Base-by-base conservation (phyloP, 2,888 invertebrate genomes). In the Dilophus febrilis region DNA sequence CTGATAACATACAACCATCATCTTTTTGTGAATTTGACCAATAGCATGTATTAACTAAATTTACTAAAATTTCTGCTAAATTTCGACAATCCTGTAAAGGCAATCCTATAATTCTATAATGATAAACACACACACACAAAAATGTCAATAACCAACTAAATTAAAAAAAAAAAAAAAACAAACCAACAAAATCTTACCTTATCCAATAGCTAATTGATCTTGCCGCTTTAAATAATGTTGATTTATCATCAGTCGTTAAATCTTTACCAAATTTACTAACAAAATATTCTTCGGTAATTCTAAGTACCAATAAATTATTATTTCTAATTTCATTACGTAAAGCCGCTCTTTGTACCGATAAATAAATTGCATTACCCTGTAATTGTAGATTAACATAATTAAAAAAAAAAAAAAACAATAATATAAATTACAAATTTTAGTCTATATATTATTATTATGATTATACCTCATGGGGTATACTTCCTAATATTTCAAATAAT, bases 381-480 rank as follows among this genome's bases (percentile, higher is more conserved):
- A n/a, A n/a, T n/a, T n/a, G n/a, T n/a, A n/a, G n/a, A n/a, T n/a
- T n/a, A n/a, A n/a, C n/a, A n/a, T n/a, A n/a, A 29, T 18, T 22
- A 31, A 22, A 40, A 36, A 6, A 28, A 33, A 34, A 28, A 33
- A 32, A 22, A 5, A 22, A 22, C 13, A 5, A 2, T 8, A 13
- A 3, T 22, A 13, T 5, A 19, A 19, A 6, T 8, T 8, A 11
- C 27, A 27, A 8, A 8, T 27, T 27, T 48, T 48, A 49, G 52
- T 33, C 48, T 59, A 27, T 12, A 14, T n/a, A n/a, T n/a, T n/a
- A n/a, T n/a, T n/a, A n/a, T n/a, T n/a, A n/a, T n/a, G n/a, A n/a
- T n/a, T n/a, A n/a, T n/a, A 86, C 87, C 69, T 92, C 91, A 64
- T 83, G 84, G 19, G 91, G 88, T 54, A 92, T 74, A 40, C 85